A percentile compares a stretch with the other conserved stretches of the same genome.
These are phyloP conservation scores for Platysternon megacephalum DNA, from an alignment of 2,113 vertebrate species.

Conservation along the genomic window DNA sequence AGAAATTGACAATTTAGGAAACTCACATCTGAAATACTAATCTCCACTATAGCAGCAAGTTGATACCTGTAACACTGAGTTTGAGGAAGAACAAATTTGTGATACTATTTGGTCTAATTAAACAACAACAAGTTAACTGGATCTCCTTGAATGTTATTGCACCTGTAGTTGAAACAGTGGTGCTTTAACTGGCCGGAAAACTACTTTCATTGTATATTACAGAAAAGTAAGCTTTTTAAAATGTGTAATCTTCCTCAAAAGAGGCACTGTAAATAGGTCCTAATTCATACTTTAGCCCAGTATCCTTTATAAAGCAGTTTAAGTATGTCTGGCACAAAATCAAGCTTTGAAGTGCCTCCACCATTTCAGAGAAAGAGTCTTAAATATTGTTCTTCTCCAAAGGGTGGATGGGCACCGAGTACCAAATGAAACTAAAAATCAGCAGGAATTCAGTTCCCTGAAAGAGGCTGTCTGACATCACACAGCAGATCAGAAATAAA, in stretches of 20 bases:
- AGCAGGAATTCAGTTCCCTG: not conserved
- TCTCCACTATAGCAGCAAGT: not conserved
- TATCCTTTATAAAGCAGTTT: not conserved
- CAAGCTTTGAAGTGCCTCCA: not conserved
- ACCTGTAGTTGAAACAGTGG: not conserved
- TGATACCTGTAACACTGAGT: not conserved
- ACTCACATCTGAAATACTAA: not conserved
- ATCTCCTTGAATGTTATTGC: not conserved
- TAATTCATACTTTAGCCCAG: not conserved
- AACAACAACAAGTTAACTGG: slow-evolving; percentile 3
- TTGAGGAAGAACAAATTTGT: not conserved
- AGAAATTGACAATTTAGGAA: not conserved
- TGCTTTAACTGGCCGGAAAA: slow-evolving; percentile 34
- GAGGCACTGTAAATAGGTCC: not conserved
- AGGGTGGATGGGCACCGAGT: not conserved
- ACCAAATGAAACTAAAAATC: not conserved
- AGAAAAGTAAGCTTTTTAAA: not conserved
- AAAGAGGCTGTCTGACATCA: not conserved
- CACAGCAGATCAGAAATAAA: slow-evolving; percentile 64
- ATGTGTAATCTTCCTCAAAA: not conserved
- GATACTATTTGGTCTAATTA: not conserved
- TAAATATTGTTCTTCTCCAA: not conserved
- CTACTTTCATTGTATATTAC: not conserved
- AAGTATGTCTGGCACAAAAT: not conserved
- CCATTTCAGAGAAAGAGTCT: not conserved